Percentiles rank a stretch among this genome's conserved stretches.
Evolutionary conservation across 1,140 invertebrate species (phyloP).

Genomic region (Macrostomum lignano): DNA sequence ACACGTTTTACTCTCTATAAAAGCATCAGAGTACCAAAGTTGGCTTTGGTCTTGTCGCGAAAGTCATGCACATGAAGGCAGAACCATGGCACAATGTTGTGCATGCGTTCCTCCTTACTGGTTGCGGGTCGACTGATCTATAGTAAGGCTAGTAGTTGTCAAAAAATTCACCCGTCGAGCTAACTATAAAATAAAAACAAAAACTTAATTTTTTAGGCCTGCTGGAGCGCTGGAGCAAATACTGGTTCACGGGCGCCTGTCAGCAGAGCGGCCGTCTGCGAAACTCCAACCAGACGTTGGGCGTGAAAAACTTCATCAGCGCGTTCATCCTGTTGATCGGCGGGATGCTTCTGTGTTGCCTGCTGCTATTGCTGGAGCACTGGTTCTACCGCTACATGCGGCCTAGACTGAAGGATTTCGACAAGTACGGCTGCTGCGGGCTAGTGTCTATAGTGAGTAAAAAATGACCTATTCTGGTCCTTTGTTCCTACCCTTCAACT

Average conservation of each 20-base stretch:
- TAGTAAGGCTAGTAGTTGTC: too few species aligned
- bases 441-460: slow-evolving; percentile 49
- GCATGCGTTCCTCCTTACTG: too few species aligned
- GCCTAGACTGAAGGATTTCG: slow-evolving; percentile 55
- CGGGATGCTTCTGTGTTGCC: slow-evolving; percentile 54
- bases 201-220: slow-evolving; percentile 37
- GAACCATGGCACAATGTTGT: too few species aligned
- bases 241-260: slow-evolving; percentile 90
- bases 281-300: slow-evolving; percentile 43
- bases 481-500: too few species aligned
- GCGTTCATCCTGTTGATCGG: slow-evolving; percentile 76
- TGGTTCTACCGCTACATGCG: slow-evolving; percentile 64
- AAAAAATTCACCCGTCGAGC: too few species aligned
- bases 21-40: too few species aligned
- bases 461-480: too few species aligned
- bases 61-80: too few species aligned
- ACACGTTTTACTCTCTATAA: too few species aligned
- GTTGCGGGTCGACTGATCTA: too few species aligned
- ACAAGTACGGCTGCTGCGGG: slow-evolving; percentile 53
- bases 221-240: slow-evolving; percentile 61
- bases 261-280: slow-evolving; percentile 32
- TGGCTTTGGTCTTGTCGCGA: too few species aligned
- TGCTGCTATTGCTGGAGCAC: slow-evolving; percentile 60
- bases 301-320: slow-evolving; percentile 78
- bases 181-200: too few species aligned